Percentiles rank a stretch among this genome's conserved stretches.
Conservation (phyloP, 2,113 vertebrate species). For the Cynocephalus volans region DNA sequence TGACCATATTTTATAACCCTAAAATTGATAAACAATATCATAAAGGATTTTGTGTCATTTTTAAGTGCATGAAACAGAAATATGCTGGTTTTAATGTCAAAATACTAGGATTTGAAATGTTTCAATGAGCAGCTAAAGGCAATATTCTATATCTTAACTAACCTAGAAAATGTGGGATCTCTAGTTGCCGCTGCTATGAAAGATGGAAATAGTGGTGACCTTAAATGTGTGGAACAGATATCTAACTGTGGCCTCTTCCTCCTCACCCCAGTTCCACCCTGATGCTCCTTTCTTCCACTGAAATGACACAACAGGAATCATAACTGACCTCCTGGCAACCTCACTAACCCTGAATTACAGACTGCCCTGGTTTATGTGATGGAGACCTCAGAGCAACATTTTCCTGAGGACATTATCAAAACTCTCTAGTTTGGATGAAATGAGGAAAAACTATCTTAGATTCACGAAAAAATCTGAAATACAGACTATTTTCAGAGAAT, state of each 20-base stretch:
- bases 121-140: background rate
- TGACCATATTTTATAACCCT: background rate
- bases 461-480: background rate
- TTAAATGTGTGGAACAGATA: background rate
- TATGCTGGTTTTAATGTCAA: background rate
- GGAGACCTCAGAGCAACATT: background rate
- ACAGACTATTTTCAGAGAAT: background rate
- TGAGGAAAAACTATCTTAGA: background rate
- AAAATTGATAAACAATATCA: background rate
- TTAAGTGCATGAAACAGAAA: constrained; percentile 2
- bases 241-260: background rate
- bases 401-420: background rate
- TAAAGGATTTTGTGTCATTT: background rate
- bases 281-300: background rate
- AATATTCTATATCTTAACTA: background rate
- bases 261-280: background rate
- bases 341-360: background rate
- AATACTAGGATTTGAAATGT: background rate
- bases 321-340: background rate
- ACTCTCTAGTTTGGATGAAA: background rate
- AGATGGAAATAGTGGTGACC: background rate
- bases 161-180: background rate
- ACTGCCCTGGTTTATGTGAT: background rate
- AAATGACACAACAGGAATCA: background rate
- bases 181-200: background rate